Conservation (phyloP, 2,797 vertebrate species). For the Siniperca obscura region DNA sequence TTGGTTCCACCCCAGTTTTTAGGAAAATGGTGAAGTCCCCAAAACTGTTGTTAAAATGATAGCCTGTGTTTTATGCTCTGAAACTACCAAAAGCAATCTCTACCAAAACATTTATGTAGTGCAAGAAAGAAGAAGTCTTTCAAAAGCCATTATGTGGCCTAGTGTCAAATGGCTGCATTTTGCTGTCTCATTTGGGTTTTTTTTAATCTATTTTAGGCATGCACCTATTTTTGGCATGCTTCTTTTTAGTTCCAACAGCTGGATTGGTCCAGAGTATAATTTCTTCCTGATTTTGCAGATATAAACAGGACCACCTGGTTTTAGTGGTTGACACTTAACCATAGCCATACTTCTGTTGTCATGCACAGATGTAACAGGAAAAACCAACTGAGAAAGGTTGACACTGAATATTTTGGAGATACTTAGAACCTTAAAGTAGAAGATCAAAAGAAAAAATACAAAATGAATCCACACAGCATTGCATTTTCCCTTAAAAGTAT, state of each 20-base stretch:
- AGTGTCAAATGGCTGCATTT: constrained; percentile 21
- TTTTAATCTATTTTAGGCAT: constrained; percentile 32
- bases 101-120: neutral
- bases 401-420: neutral
- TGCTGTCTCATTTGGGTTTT: constrained; percentile 9
- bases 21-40: neutral
- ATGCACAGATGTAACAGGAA: neutral
- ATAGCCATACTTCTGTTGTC: neutral
- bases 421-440: constrained; percentile 1
- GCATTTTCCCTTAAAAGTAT: constrained; percentile 10
- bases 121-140: constrained; percentile 3
- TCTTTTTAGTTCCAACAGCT: constrained; percentile 18
- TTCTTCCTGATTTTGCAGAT: constrained; percentile 5
- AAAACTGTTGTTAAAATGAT: constrained; percentile 14
- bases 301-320: constrained; percentile 10
- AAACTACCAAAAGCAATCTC: constrained; percentile 15
- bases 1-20: constrained; percentile 10
- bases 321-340: neutral
- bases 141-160: constrained; percentile 11
- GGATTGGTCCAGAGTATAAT: neutral
- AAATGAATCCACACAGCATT: neutral
- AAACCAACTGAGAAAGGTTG: neutral
- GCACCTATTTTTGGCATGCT: neutral
- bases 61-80: constrained; percentile 6
- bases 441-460: neutral